Conservation (phyloP, 2,797 vertebrate genomes). For the Cyclura pinguis region DNA sequence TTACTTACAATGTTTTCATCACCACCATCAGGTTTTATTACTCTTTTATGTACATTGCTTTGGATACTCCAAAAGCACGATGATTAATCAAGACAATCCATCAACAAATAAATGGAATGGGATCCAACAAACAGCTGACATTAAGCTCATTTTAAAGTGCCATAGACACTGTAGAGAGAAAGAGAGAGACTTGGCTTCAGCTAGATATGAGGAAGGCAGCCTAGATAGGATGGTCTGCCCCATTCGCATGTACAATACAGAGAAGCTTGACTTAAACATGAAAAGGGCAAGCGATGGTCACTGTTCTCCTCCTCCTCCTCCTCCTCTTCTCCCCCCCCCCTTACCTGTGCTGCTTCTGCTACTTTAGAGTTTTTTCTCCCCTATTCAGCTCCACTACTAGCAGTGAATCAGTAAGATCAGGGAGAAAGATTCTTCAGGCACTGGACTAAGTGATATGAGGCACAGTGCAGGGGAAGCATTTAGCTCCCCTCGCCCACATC, state of each 20-base stretch:
- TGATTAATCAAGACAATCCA: background rate
- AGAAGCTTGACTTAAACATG: background rate
- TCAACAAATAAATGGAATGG: background rate
- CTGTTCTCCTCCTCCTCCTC: background rate
- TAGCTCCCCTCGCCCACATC: background rate
- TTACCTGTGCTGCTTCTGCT: too few relatives aligned
- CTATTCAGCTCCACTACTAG: background rate
- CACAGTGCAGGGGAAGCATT: background rate
- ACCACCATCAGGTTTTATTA: background rate
- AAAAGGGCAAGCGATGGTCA: background rate
- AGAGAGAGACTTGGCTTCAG: too few relatives aligned
- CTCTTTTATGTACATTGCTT: background rate
- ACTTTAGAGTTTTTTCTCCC: background rate
- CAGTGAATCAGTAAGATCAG: background rate
- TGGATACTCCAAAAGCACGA: background rate
- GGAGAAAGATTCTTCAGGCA: too few relatives aligned
- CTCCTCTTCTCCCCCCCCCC: too few relatives aligned
- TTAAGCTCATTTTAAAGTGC: background rate
- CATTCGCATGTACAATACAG: background rate
- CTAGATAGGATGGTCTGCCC: too few relatives aligned
- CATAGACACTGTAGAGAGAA: background rate
- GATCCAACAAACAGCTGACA: background rate
- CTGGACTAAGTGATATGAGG: background rate
- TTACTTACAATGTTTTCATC: background rate
- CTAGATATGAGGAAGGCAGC: background rate